These are phyloP conservation scores for Syngnathoides biaculeatus DNA, from an alignment of 2,113 vertebrate genomes.

Conservation along the genomic window DNA sequence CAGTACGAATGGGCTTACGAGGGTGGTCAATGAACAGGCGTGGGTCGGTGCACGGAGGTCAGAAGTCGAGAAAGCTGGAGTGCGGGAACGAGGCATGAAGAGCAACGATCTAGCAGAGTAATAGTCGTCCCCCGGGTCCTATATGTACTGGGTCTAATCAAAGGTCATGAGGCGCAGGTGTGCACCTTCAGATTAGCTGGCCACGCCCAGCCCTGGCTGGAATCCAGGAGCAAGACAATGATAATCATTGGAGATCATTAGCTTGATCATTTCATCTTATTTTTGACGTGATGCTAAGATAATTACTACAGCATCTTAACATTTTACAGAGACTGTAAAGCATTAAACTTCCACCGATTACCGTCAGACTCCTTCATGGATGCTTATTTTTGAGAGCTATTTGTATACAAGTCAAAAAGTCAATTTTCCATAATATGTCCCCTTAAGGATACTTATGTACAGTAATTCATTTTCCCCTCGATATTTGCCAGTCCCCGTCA, in stretches of 20 bases:
- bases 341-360: conserved; percentile 69
- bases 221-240: too few relatives aligned
- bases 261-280: conserved; percentile 69
- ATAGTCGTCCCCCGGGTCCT: too few relatives aligned
- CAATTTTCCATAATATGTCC: background rate
- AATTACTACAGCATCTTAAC: conserved; percentile 76
- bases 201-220: too few relatives aligned
- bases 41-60: too few relatives aligned
- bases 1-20: too few relatives aligned
- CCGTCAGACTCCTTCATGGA: conserved; percentile 62
- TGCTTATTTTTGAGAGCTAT: conserved; percentile 28
- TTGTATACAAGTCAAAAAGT: background rate
- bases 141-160: too few relatives aligned
- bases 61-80: too few relatives aligned
- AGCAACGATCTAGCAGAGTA: too few relatives aligned
- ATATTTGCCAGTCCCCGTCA: conserved; percentile 12
- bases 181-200: too few relatives aligned
- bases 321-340: conserved; percentile 69
- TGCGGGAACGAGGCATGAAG: too few relatives aligned
- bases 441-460: conserved; percentile 21
- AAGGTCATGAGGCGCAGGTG: too few relatives aligned
- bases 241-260: conserved; percentile 68
- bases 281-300: conserved; percentile 70
- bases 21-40: too few relatives aligned
- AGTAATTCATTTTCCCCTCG: conserved; percentile 60